Evolutionary conservation across 2,888 invertebrate species (phyloP).

Genomic region (Rutpela maculata): DNA sequence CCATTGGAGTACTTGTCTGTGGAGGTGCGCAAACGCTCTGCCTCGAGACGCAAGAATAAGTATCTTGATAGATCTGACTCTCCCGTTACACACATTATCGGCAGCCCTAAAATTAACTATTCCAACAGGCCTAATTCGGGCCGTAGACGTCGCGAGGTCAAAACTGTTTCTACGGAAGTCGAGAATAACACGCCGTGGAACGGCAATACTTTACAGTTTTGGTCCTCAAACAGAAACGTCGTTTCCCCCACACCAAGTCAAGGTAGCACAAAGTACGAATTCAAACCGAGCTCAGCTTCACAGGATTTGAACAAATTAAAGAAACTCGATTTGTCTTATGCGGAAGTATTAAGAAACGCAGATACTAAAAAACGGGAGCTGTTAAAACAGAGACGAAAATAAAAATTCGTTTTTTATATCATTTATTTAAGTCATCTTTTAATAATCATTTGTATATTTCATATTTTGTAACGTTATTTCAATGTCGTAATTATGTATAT

Average conservation of each 20-base stretch:
- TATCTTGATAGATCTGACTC: slow-evolving; percentile 82
- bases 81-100: slow-evolving; percentile 78
- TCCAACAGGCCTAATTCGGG: slow-evolving; percentile 74
- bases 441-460: slow-evolving; percentile 45
- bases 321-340: slow-evolving; percentile 89
- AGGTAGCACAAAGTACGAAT: slow-evolving; percentile 75
- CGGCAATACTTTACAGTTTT: slow-evolving; percentile 83
- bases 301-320: slow-evolving; percentile 89
- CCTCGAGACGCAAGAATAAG: slow-evolving; percentile 79
- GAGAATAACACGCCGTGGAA: slow-evolving; percentile 76
- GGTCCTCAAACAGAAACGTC: slow-evolving; percentile 74
- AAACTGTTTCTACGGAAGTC: slow-evolving; percentile 69
- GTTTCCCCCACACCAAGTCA: slow-evolving; percentile 79
- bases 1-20: slow-evolving; percentile 85
- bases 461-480: slow-evolving; percentile 38
- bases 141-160: slow-evolving; percentile 76
- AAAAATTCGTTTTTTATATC: slow-evolving; percentile 33
- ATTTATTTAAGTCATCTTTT: slow-evolving; percentile 33
- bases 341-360: slow-evolving; percentile 86
- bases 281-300: slow-evolving; percentile 84
- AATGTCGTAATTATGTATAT: slow-evolving; percentile 23
- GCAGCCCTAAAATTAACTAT: slow-evolving; percentile 80
- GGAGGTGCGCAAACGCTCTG: slow-evolving; percentile 81
- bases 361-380: slow-evolving; percentile 73
- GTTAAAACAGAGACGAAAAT: slow-evolving; percentile 60